These are phyloP conservation scores for Petrocephalus zakoni DNA, from an alignment of 2,113 vertebrate species.

Conservation along the genomic window DNA sequence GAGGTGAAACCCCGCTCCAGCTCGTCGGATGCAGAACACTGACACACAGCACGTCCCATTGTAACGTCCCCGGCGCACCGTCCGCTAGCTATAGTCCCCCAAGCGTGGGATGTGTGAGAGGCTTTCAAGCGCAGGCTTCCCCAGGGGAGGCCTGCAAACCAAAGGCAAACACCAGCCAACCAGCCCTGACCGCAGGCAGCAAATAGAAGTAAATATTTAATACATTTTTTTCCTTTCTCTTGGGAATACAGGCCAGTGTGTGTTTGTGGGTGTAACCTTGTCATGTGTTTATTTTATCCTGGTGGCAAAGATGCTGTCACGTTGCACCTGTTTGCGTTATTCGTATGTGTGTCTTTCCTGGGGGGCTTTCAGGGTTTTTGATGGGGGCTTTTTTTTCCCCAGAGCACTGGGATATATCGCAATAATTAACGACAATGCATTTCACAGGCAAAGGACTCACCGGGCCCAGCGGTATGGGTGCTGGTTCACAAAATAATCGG, in stretches of 20 bases:
- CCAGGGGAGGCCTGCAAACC: neutral
- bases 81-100: neutral
- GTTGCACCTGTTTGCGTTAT: conserved; percentile 16
- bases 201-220: conserved; percentile 39
- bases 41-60: neutral
- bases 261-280: conserved; percentile 1
- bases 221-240: conserved; percentile 17
- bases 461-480: neutral
- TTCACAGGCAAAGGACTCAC: conserved; percentile 19
- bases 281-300: neutral
- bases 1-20: neutral
- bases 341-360: neutral
- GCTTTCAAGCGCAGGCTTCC: neutral
- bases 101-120: conserved; percentile 6
- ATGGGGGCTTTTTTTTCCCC: neutral
- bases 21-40: neutral
- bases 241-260: conserved; percentile 30
- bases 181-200: neutral
- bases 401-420: neutral
- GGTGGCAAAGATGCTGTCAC: neutral
- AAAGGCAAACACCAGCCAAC: conserved; percentile 3
- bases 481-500: conserved; percentile 11
- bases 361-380: neutral
- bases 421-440: neutral
- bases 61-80: too few relatives aligned